phyloP scores from a whole-genome alignment of 2,888 invertebrate species.

The Melanotus villosus region DNA sequence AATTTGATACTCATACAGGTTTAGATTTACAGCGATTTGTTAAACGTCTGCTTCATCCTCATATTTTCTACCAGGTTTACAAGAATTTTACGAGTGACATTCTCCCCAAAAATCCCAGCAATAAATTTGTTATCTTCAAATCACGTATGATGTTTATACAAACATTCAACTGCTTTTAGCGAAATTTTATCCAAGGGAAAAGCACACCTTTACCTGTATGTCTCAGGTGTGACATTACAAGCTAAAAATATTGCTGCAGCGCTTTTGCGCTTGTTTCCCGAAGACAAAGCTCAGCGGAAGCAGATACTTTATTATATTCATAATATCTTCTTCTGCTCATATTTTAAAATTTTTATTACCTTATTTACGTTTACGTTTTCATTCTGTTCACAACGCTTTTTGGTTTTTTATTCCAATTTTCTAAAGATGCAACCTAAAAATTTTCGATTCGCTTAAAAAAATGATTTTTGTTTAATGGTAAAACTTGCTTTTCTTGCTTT shows the following conservation, averaged over 20 bases:
- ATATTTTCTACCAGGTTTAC: too few relatives aligned
- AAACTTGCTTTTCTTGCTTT: too few relatives aligned
- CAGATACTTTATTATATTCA: constrained; percentile 11
- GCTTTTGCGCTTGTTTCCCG: constrained; percentile 5
- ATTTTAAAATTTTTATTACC: constrained; percentile 8
- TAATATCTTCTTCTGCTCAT: not conserved
- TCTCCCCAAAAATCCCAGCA: too few relatives aligned
- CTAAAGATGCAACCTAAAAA: too few relatives aligned
- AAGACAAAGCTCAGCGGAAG: not conserved
- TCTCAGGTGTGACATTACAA: constrained; percentile 14
- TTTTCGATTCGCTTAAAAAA: too few relatives aligned
- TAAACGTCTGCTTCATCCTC: too few relatives aligned
- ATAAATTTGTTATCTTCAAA: not conserved
- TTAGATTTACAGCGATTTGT: not conserved
- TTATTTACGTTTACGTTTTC: not conserved
- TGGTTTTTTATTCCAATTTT: not conserved
- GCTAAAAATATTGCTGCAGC: constrained; percentile 5
- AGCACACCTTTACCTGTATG: constrained; percentile 3
- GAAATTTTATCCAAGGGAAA: constrained; percentile 1
- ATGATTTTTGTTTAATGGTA: too few relatives aligned
- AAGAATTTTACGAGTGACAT: too few relatives aligned
- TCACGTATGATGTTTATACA: constrained; percentile 2
- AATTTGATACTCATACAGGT: too few relatives aligned
- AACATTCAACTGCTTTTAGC: constrained; percentile 22
- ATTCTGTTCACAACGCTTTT: too few relatives aligned